Evolutionary conservation across 2,113 vertebrate species (phyloP).

Genomic region (Gila orcuttii): DNA sequence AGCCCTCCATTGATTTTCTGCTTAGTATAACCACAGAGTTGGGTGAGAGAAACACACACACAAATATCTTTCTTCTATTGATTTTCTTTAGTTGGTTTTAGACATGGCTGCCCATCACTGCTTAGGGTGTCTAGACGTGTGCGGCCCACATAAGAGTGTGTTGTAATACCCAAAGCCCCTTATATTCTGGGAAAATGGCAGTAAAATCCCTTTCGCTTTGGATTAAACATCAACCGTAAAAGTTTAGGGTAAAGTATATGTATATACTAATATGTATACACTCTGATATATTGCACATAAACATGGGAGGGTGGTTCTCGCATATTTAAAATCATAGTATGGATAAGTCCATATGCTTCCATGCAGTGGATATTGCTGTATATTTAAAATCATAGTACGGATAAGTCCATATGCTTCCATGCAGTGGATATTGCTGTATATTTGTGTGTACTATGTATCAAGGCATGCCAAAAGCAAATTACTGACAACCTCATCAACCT

Average conservation of each 20-base stretch:
- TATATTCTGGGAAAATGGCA: not conserved
- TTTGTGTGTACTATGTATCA: not conserved
- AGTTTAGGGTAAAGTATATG: not conserved
- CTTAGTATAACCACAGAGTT: conserved; percentile 36
- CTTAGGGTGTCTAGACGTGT: conserved; percentile 19
- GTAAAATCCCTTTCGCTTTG: not conserved
- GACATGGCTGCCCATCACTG: conserved; percentile 25
- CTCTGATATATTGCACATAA: conserved; percentile 9
- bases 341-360: not conserved
- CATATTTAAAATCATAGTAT: not conserved
- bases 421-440: not conserved
- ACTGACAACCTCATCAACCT: not conserved
- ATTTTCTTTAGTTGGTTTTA: conserved; percentile 36
- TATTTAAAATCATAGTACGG: not conserved
- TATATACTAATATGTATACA: not conserved
- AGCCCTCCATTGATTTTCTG: conserved; percentile 39
- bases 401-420: not conserved
- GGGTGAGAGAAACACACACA: not conserved
- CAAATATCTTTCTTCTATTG: conserved; percentile 24
- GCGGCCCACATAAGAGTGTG: not conserved
- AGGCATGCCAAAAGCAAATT: conserved; percentile 3
- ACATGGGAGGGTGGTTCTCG: not conserved
- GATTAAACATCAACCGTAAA: not conserved
- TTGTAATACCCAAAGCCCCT: not conserved
- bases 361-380: not conserved